Conservation (phyloP, 1,140 invertebrate genomes). For the Drosophila pectinifera region DNA sequence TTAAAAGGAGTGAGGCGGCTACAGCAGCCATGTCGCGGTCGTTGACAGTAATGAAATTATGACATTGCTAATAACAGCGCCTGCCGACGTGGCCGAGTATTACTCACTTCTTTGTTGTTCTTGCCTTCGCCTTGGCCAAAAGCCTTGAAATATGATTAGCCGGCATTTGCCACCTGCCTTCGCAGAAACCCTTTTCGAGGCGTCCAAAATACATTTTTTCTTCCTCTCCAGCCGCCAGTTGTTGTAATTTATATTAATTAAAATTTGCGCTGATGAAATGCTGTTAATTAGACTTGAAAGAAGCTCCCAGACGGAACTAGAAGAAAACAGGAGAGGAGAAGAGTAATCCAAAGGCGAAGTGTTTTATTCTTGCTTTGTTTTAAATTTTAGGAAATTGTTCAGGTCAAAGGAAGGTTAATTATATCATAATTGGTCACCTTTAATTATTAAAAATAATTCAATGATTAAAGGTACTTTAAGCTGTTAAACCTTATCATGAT, state of each 20-base stretch:
- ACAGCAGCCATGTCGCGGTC: conserved; percentile 44
- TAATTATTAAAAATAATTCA: no score
- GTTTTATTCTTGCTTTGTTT: background rate
- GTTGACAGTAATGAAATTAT: conserved; percentile 84
- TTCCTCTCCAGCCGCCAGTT: conserved; percentile 45
- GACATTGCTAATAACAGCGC: conserved; percentile 80
- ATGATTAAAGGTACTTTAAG: no score
- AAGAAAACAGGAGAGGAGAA: conserved; percentile 13
- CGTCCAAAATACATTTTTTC: conserved; percentile 46
- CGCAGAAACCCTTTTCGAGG: conserved; percentile 60
- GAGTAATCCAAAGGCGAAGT: background rate
- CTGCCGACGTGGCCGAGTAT: conserved; percentile 51
- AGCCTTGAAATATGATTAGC: conserved; percentile 76
- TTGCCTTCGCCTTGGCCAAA: conserved; percentile 26
- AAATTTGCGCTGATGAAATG: conserved; percentile 79
- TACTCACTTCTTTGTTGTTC: conserved; percentile 31
- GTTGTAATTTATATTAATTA: conserved; percentile 82
- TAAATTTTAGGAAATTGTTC: background rate
- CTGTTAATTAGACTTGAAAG: conserved; percentile 77
- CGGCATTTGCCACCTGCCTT: conserved; percentile 63
- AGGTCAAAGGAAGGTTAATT: background rate
- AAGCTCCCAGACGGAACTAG: conserved; percentile 36
- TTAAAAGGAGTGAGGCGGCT: conserved; percentile 27
- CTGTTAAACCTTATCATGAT: background rate
- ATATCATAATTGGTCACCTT: no score